Percentiles rank a stretch among this genome's conserved stretches.
Conservation (phyloP, 1,140 invertebrate genomes). For the Scaptodrosophila lebanonensis region DNA sequence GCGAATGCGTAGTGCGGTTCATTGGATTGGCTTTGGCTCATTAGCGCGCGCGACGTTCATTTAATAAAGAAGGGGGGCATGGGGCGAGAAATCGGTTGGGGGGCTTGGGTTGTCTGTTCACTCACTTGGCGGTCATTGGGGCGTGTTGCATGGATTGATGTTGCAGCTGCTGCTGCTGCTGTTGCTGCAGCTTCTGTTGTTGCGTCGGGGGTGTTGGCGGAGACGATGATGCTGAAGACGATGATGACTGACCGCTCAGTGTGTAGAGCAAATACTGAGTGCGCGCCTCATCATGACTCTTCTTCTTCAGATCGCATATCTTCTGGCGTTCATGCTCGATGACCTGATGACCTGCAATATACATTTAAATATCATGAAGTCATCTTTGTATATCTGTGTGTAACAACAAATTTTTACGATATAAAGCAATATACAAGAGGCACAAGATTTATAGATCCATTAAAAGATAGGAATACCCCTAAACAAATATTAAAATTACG, state of each 20-base stretch:
- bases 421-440: too few species aligned
- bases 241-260: too few species aligned
- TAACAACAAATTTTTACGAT: too few species aligned
- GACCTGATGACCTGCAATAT: slow-evolving; percentile 86
- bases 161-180: slow-evolving; percentile 14
- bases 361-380: too few species aligned
- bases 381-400: too few species aligned
- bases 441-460: too few species aligned
- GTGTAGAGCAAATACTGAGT: slow-evolving; percentile 69
- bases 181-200: slow-evolving; percentile 2
- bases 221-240: slow-evolving; percentile 32
- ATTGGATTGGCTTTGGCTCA: not conserved
- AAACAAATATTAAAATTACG: too few species aligned
- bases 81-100: not conserved
- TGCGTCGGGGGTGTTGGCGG: not conserved
- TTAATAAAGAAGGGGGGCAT: slow-evolving; percentile 29
- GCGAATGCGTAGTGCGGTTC: too few species aligned
- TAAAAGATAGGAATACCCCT: too few species aligned
- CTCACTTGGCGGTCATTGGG: slow-evolving; percentile 45
- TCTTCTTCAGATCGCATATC: slow-evolving; percentile 89
- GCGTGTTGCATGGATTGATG: slow-evolving; percentile 3
- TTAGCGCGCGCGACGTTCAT: slow-evolving; percentile 12
- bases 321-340: slow-evolving; percentile 93
- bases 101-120: slow-evolving; percentile 25
- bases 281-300: slow-evolving; percentile 91